A percentile compares a stretch with the other conserved stretches of the same genome.
These are phyloP conservation scores for Varanus komodoensis DNA, from an alignment of 2,113 vertebrate genomes.

Conservation along the genomic window DNA sequence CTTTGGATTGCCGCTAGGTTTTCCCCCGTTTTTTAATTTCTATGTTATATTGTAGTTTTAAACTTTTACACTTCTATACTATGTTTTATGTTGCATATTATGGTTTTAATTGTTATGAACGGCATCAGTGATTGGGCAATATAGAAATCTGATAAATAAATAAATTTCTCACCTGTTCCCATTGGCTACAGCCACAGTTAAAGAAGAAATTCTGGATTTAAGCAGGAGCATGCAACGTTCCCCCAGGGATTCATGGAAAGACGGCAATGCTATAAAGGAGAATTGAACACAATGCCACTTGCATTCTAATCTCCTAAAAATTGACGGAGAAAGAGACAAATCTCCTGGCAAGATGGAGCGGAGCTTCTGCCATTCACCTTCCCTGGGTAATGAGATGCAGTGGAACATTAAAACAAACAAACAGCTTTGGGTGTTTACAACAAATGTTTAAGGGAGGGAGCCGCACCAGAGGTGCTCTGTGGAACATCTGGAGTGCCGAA, in stretches of 20 bases:
- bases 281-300: background rate
- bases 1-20: too few relatives aligned
- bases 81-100: too few relatives aligned
- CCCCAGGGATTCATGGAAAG: background rate
- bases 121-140: too few relatives aligned
- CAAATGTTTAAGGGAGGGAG: constrained; percentile 78
- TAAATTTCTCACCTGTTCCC: too few relatives aligned
- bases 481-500: constrained; percentile 82
- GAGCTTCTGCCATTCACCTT: constrained; percentile 81
- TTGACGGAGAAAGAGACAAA: constrained; percentile 54
- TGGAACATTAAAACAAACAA: constrained; percentile 85
- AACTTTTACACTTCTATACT: too few relatives aligned
- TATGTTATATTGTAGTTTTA: too few relatives aligned
- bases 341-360: constrained; percentile 76
- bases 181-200: background rate
- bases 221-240: background rate
- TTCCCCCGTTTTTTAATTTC: too few relatives aligned
- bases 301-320: constrained; percentile 13
- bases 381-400: constrained; percentile 81
- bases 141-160: too few relatives aligned
- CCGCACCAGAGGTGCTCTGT: constrained; percentile 62
- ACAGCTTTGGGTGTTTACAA: constrained; percentile 85
- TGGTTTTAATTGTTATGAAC: too few relatives aligned
- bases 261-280: background rate
- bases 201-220: background rate